Evolutionary conservation across 2,113 vertebrate genomes (phyloP).

Genomic region (Rhinolophus ferrumequinum): DNA sequence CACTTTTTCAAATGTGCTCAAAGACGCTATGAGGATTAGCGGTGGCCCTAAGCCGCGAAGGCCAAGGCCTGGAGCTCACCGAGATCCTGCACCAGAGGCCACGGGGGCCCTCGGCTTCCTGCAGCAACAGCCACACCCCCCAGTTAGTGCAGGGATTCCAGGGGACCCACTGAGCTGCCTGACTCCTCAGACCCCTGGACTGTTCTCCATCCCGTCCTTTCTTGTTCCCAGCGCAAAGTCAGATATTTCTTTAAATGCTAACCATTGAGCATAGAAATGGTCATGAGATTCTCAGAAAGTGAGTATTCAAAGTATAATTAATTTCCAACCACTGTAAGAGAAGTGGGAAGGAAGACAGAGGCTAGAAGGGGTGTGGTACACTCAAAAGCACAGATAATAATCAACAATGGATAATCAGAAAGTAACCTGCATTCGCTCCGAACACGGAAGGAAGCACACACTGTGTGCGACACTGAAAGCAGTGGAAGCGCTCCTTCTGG

Average conservation of each 20-base stretch:
- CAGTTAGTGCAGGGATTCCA: not conserved
- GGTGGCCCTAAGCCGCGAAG: not conserved
- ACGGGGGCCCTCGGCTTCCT: not conserved
- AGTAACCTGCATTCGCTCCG: not conserved
- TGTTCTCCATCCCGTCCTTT: not conserved
- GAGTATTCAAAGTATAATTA: not conserved
- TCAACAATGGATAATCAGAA: not conserved
- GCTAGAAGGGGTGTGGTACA: not conserved
- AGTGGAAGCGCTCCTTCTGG: not conserved
- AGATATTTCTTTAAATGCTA: not conserved
- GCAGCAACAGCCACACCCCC: not conserved
- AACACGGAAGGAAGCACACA: rapidly evolving
- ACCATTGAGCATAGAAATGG: not conserved
- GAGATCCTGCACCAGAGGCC: not conserved
- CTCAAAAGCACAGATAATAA: not conserved
- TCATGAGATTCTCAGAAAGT: conserved; percentile 14
- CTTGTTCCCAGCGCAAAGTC: not conserved
- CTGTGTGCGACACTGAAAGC: rapidly evolving
- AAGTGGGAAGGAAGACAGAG: not conserved
- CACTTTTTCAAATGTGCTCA: not conserved
- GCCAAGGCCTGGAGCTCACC: not conserved
- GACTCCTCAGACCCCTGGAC: not conserved
- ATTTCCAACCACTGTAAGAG: not conserved
- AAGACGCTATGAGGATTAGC: not conserved
- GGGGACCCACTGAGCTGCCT: not conserved